Evolutionary conservation across 2,888 invertebrate species (phyloP).

Genomic region (Rotaria macrura): DNA sequence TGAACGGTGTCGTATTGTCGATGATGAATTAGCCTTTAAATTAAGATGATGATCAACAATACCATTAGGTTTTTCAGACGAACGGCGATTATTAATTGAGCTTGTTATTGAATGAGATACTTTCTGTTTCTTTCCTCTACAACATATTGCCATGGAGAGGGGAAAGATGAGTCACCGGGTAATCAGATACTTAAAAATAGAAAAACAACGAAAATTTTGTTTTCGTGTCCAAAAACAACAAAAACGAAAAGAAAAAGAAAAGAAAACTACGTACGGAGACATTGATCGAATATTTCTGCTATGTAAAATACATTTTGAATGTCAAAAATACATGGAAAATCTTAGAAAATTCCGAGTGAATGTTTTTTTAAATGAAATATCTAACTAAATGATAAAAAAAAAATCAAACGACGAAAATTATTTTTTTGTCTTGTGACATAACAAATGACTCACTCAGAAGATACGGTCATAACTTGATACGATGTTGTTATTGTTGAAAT

Average conservation of each 20-base stretch:
- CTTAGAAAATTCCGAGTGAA: not conserved
- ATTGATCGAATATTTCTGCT: not conserved
- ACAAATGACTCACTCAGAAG: not conserved
- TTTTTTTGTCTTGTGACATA: too few species aligned
- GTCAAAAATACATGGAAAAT: not conserved
- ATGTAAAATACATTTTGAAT: not conserved
- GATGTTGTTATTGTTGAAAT: not conserved
- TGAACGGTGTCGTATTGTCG: not conserved
- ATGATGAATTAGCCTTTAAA: not conserved
- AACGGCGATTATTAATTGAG: not conserved
- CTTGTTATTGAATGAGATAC: not conserved
- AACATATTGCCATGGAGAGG: conserved; percentile 4
- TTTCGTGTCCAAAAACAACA: too few species aligned
- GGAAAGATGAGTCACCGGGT: not conserved
- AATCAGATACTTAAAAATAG: not conserved
- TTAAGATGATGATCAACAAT: not conserved
- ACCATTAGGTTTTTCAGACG: not conserved
- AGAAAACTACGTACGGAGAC: not conserved
- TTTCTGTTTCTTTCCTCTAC: not conserved
- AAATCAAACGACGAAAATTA: too few species aligned
- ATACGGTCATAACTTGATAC: not conserved
- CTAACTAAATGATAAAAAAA: too few species aligned
- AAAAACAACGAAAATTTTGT: too few species aligned
- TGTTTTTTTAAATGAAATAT: too few species aligned
- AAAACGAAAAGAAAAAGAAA: not conserved